Base-by-base conservation (phyloP, 2,797 vertebrate genomes). In the Anas flavirostris region DNA sequence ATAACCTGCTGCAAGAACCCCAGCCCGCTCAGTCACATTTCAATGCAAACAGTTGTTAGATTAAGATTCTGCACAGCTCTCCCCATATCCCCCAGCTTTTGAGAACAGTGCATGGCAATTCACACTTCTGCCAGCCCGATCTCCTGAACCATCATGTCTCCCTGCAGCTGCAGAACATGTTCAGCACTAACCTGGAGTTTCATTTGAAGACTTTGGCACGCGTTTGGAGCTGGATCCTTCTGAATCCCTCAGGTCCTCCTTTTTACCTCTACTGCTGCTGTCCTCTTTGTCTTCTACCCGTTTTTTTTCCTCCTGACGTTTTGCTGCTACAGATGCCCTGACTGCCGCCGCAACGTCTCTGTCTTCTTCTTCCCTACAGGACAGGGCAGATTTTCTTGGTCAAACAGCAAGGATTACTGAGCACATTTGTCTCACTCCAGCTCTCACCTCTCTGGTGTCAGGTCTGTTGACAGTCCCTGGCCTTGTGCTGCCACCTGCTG, bases 301-400 rank as follows among this genome's bases (percentile, higher is more conserved):
- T 44, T 96, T 98, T 29, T 98, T 98, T 90, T 99, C 99, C 14
- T 98, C 98, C 88, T 98, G 99, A 64, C 98, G 93, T 35, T 97
- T 98, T 11, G 96, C 97, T 4, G 98, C 98, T 91, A 99, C 93
- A 2, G 99, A 99, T 0, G 99, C 99, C 91, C 98, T 97, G 91
- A 99, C 97, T 8, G 99, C 99, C 11, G 99, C 99, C 8, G 99
- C 99, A 72, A 99, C 62, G 9, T 99, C 99, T 77, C 98, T 95
- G 96, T 99, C 99, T 80, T 99, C 99, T 85, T 99, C 99, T 78
- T 99, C 99, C 93, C 99, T 99, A 56, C 12, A 48, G 85, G 50
- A 83, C 37, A 80, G 63, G 46, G 44, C 39, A 84, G 21, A 53
- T 16, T 69, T 43, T 90, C 88, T 95, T 17, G 44, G 72, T 88